Conservation (phyloP, 1,140 invertebrate species). For the Drosophila nigrodunni region DNA sequence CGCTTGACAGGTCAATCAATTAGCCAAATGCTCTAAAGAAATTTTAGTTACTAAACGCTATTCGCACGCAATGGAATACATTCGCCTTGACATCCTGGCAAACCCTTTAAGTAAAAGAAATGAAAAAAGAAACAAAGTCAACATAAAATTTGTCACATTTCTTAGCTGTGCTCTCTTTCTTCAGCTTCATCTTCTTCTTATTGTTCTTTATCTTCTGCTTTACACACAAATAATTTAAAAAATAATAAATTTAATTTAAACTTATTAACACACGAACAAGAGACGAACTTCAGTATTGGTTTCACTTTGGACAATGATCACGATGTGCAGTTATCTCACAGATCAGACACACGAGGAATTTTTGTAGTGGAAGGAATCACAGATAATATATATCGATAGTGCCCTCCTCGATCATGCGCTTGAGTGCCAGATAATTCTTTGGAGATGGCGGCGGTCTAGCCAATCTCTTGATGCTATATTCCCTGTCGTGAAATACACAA, state of each 20-base stretch:
- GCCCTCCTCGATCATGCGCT: constrained; percentile 79
- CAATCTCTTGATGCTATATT: constrained; percentile 77
- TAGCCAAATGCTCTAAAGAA: constrained; percentile 42
- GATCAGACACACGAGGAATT: neutral
- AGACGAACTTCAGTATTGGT: constrained; percentile 33
- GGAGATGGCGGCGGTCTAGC: constrained; percentile 76
- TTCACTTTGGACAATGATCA: constrained; percentile 20
- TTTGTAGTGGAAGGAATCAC: constrained; percentile 25
- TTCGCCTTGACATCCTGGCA: constrained; percentile 86
- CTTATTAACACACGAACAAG: constrained; percentile 17
- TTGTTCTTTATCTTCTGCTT: constrained; percentile 29
- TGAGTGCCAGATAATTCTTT: constrained; percentile 76
- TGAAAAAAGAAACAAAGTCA: constrained; percentile 81
- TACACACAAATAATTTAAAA: constrained; percentile 37
- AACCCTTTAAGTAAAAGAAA: constrained; percentile 85
- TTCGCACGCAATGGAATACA: constrained; percentile 86
- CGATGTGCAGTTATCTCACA: constrained; percentile 17
- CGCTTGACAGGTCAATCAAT: constrained; percentile 1
- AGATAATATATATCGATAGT: constrained; percentile 77
- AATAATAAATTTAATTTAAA: constrained; percentile 21
- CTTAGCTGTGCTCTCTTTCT: constrained; percentile 22
- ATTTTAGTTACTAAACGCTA: constrained; percentile 81
- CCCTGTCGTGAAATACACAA: constrained; percentile 74
- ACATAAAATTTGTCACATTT: constrained; percentile 73
- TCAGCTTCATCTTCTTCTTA: constrained; percentile 4